Percentiles rank a stretch among this genome's conserved stretches.
Evolutionary conservation across 2,888 invertebrate genomes (phyloP).

Genomic region (Trissolcus brochymenae): DNA sequence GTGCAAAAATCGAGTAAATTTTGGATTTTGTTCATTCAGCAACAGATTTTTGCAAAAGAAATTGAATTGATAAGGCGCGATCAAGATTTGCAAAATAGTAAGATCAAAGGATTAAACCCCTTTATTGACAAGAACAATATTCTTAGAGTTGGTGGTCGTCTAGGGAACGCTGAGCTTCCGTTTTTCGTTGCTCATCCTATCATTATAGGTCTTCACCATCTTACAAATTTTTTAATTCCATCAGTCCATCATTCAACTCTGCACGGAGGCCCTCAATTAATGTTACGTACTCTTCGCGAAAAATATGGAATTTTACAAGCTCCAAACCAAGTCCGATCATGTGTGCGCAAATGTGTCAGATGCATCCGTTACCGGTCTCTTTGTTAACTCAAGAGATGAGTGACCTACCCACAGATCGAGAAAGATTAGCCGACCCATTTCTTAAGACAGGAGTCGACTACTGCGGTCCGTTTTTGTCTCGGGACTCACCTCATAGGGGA

Average conservation of each 20-base stretch:
- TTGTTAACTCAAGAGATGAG: neutral
- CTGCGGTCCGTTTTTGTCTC: neutral
- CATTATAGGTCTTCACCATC: neutral
- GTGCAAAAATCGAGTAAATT: no score
- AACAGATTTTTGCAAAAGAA: neutral
- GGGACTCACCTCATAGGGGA: neutral
- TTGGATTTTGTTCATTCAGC: no score
- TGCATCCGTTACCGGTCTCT: no score
- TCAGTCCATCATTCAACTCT: neutral
- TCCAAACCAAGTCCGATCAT: neutral
- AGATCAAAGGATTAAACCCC: neutral
- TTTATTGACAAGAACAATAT: neutral
- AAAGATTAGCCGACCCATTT: neutral
- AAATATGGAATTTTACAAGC: neutral
- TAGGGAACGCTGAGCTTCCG: neutral
- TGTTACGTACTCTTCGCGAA: neutral
- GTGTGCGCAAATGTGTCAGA: neutral
- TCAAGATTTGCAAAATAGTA: neutral
- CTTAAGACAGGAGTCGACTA: neutral
- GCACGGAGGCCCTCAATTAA: neutral
- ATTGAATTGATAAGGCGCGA: neutral
- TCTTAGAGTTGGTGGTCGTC: neutral
- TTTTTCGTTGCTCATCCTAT: neutral
- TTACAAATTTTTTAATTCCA: neutral
- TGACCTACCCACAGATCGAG: neutral